Evolutionary conservation across 2,797 vertebrate species (phyloP).

Genomic region (Alosa sapidissima): DNA sequence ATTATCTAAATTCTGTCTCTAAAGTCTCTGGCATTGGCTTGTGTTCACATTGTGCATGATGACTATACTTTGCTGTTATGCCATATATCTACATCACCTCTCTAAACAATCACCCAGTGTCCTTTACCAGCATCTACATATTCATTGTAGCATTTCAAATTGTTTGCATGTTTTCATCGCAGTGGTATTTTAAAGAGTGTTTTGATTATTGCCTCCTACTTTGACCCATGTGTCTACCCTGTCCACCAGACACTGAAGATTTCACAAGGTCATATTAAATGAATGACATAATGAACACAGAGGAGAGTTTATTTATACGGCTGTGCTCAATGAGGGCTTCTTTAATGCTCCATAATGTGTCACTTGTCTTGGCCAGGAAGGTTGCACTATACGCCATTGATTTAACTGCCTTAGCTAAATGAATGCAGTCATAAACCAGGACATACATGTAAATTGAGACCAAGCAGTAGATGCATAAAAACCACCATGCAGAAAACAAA

Average conservation of each 20-base stretch:
- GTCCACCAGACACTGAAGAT: constrained; percentile 24
- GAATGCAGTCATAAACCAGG: constrained; percentile 73
- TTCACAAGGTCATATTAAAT: constrained; percentile 51
- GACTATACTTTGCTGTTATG: neutral
- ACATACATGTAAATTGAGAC: constrained; percentile 85
- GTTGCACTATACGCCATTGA: constrained; percentile 81
- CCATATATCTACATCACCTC: neutral
- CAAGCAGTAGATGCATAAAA: constrained; percentile 87
- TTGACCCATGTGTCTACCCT: neutral
- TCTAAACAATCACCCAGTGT: neutral
- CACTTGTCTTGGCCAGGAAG: constrained; percentile 72
- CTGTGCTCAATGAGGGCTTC: constrained; percentile 64
- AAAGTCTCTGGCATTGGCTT: neutral
- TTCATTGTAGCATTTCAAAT: neutral
- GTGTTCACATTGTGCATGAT: neutral
- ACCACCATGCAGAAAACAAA: constrained; percentile 81
- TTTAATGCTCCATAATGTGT: constrained; percentile 68
- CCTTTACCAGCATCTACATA: constrained; percentile 5
- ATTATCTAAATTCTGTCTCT: neutral
- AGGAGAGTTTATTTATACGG: constrained; percentile 60
- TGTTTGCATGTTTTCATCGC: neutral
- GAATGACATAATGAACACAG: constrained; percentile 33
- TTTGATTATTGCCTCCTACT: neutral
- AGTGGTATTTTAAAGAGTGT: neutral
- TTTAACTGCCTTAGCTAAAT: constrained; percentile 84